Evolutionary conservation across 2,113 vertebrate species (phyloP).

Genomic region (Puffinus mauretanicus): DNA sequence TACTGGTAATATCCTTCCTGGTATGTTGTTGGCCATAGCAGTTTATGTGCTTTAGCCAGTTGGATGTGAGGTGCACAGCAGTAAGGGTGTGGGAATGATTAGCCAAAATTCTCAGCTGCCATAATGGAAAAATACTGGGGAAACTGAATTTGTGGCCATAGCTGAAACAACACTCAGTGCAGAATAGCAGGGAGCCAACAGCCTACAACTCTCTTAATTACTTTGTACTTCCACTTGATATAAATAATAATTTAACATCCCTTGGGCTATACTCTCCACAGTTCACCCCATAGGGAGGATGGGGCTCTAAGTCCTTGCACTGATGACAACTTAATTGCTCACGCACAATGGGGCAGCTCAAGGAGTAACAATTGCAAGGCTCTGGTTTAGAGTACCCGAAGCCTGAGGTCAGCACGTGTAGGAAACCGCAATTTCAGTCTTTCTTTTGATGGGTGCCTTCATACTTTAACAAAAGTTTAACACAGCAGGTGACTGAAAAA

Average conservation of each 20-base stretch:
- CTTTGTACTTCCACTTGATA: background rate
- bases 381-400: background rate
- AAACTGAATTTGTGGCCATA: background rate
- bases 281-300: background rate
- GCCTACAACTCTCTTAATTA: background rate
- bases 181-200: background rate
- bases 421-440: background rate
- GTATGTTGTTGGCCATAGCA: background rate
- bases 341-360: background rate
- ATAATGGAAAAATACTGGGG: background rate
- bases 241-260: background rate
- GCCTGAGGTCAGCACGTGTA: background rate
- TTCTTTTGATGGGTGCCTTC: background rate
- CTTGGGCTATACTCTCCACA: background rate
- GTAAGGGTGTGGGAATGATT: background rate
- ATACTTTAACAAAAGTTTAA: background rate
- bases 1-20: background rate
- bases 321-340: background rate
- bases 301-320: background rate
- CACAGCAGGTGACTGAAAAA: background rate
- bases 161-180: background rate
- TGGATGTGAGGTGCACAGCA: background rate
- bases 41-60: background rate
- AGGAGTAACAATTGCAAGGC: background rate
- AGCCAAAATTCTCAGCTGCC: background rate